Conservation (phyloP, 2,888 invertebrate species). For the Drosophila robusta region DNA sequence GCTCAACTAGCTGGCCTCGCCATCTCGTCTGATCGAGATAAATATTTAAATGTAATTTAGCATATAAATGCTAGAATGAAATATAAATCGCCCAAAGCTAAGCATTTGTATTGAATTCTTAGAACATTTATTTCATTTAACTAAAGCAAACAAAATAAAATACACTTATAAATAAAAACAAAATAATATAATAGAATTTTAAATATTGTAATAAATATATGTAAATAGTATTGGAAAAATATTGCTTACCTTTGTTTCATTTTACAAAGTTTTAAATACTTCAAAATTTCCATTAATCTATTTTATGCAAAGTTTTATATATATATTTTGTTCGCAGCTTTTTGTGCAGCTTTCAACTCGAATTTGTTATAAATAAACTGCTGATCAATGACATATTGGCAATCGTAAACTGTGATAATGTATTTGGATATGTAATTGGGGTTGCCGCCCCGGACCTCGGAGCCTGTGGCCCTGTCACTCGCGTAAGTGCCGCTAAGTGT, state of each 20-base stretch:
- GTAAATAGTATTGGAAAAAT: too few species aligned
- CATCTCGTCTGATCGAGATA: constrained; percentile 1
- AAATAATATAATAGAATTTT: neutral
- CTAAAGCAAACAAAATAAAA: too few species aligned
- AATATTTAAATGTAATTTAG: constrained; percentile 1
- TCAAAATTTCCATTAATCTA: neutral
- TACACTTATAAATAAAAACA: neutral
- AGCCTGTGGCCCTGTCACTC: constrained; percentile 53
- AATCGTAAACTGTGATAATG: constrained; percentile 37
- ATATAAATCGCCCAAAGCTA: constrained; percentile 46
- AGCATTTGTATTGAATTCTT: constrained; percentile 15
- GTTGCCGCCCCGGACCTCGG: constrained; percentile 39
- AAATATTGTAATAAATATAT: too few species aligned
- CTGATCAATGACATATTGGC: constrained; percentile 43
- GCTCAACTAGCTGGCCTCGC: constrained; percentile 27
- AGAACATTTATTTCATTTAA: constrained; percentile 17
- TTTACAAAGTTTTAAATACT: neutral
- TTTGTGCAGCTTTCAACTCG: constrained; percentile 28
- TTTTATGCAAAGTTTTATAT: neutral
- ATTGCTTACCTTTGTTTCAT: too few species aligned
- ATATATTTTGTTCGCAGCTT: neutral
- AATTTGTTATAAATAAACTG: constrained; percentile 29
- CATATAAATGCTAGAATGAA: constrained; percentile 26
- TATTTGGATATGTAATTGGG: constrained; percentile 42
- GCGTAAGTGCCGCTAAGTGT: constrained; percentile 68